Evolutionary conservation across 1,140 invertebrate genomes (phyloP).

Genomic region (Tetramorium parvispinum): DNA sequence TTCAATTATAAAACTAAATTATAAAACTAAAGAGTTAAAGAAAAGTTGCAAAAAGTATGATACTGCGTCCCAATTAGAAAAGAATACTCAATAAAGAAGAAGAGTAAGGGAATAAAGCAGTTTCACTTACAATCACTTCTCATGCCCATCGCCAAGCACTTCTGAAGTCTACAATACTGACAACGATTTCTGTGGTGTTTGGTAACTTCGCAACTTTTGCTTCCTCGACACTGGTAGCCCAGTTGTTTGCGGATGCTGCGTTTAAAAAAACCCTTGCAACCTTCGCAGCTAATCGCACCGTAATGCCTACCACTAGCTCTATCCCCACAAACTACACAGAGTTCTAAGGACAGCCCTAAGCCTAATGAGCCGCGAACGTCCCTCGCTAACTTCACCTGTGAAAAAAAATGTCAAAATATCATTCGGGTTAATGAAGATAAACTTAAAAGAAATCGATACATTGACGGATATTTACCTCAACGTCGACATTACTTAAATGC

Average conservation of each 20-base stretch:
- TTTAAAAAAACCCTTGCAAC: constrained; percentile 97
- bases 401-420: constrained; percentile 47
- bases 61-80: background rate
- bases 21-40: background rate
- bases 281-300: constrained; percentile 97
- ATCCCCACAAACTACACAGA: constrained; percentile 98
- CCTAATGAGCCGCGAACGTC: constrained; percentile 84
- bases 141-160: constrained; percentile 98
- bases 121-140: constrained; percentile 97
- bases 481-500: constrained; percentile 79
- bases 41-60: background rate
- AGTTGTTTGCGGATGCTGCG: constrained; percentile 97
- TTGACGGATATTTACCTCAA: constrained; percentile 73
- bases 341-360: constrained; percentile 89
- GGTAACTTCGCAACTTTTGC: constrained; percentile 98
- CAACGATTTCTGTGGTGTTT: constrained; percentile 98
- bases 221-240: constrained; percentile 97
- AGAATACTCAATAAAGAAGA: background rate
- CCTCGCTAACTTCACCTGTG: constrained; percentile 83
- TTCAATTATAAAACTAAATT: background rate
- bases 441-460: constrained; percentile 1
- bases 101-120: background rate
- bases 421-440: background rate
- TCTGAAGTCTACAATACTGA: constrained; percentile 98
- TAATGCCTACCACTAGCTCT: constrained; percentile 97